Percentiles rank a stretch among this genome's conserved stretches.
phyloP scores from a whole-genome alignment of 2,113 vertebrate species.

The Grammomys surdaster region DNA sequence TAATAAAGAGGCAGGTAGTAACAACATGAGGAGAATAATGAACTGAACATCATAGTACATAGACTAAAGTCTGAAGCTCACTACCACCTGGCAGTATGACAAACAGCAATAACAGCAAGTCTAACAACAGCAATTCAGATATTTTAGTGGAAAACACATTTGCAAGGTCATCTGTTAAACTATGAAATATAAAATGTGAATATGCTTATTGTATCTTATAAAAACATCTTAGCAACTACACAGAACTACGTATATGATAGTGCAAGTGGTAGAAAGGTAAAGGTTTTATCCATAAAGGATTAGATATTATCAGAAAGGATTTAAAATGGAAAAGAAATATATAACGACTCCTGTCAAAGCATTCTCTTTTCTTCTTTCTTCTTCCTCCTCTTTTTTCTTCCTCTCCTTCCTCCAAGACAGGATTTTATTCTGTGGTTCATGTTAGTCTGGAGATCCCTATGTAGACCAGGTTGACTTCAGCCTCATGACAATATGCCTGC shows the following conservation, averaged over 20 bases:
- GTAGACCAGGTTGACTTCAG: neutral
- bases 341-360: neutral
- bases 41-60: neutral
- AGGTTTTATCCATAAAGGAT: neutral
- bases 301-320: neutral
- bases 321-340: neutral
- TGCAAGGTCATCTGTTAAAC: neutral
- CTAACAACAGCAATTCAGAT: neutral
- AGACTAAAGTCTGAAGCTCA: neutral
- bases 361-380: neutral
- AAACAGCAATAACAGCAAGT: neutral
- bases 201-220: neutral
- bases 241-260: neutral
- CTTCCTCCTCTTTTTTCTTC: neutral
- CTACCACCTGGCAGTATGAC: neutral
- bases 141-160: neutral
- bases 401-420: neutral
- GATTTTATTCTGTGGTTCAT: neutral
- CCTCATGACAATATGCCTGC: neutral
- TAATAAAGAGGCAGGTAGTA: neutral
- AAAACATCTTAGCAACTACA: neutral
- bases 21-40: too few relatives aligned
- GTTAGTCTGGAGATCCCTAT: too few relatives aligned
- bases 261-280: neutral
- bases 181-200: neutral